These are phyloP conservation scores for Holcopasites calliopsidis DNA, from an alignment of 1,140 invertebrate species.

Conservation along the genomic window DNA sequence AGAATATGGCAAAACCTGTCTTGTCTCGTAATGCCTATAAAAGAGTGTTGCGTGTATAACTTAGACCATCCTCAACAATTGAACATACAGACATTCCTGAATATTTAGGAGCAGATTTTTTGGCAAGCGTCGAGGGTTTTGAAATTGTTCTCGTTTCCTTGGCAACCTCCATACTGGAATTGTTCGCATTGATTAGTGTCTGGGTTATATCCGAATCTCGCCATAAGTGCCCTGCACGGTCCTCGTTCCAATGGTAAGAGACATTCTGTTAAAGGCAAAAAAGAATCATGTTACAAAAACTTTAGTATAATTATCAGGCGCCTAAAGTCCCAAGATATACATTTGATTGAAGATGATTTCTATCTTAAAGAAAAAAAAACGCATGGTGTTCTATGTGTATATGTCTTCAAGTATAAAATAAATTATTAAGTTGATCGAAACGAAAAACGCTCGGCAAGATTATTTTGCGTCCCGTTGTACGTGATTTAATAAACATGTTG, in stretches of 20 bases:
- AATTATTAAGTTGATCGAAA: no score
- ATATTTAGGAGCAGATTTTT: not conserved
- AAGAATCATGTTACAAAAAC: not conserved
- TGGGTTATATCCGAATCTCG: conserved; percentile 23
- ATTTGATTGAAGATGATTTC: no score
- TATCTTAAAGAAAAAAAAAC: no score
- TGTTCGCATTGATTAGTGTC: not conserved
- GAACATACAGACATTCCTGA: not conserved
- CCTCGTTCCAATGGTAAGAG: not conserved
- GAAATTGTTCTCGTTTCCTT: conserved; percentile 51
- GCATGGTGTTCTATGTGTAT: no score
- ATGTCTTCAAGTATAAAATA: no score
- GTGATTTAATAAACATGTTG: no score
- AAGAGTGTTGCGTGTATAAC: not conserved
- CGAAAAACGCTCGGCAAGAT: no score
- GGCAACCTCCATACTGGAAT: conserved; percentile 47
- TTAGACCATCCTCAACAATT: not conserved
- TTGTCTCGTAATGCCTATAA: no score
- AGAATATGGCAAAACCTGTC: no score
- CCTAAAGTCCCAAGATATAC: no score
- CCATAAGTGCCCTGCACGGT: conserved; percentile 5
- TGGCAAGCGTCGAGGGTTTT: not conserved
- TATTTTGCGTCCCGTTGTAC: no score
- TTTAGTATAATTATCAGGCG: not conserved
- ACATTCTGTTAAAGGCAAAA: conserved; percentile 13